Evolutionary conservation across 2,888 invertebrate genomes (phyloP).

Genomic region (Syrista parreyssii): DNA sequence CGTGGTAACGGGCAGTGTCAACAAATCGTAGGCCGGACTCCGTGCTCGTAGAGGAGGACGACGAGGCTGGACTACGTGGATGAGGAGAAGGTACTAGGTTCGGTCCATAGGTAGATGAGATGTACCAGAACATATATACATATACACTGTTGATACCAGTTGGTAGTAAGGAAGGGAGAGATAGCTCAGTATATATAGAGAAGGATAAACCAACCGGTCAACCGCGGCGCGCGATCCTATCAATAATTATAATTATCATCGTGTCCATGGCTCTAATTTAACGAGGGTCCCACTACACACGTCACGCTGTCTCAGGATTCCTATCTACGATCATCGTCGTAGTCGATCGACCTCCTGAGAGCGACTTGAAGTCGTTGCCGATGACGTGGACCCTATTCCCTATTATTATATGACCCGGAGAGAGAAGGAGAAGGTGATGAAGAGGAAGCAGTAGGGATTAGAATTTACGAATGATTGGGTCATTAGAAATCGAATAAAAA

Average conservation of each 20-base stretch:
- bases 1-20: conserved; percentile 31
- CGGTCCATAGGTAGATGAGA: background rate
- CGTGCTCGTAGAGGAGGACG: background rate
- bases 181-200: background rate
- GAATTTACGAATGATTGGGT: background rate
- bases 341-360: background rate
- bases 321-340: conserved; percentile 7
- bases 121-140: background rate
- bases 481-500: background rate
- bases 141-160: background rate
- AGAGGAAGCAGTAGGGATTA: background rate
- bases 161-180: background rate
- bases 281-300: conserved; percentile 31
- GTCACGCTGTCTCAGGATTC: conserved; percentile 26
- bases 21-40: conserved; percentile 33
- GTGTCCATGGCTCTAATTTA: conserved; percentile 32
- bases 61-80: background rate
- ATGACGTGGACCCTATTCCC: background rate
- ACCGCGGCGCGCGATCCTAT: conserved; percentile 36
- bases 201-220: conserved; percentile 9
- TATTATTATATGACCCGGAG: background rate
- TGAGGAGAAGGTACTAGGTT: background rate
- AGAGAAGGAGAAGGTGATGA: no score
- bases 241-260: conserved; percentile 45
- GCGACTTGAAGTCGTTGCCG: background rate